phyloP scores from a whole-genome alignment of 2,888 invertebrate genomes.

The Lasioglossum pauxillum region DNA sequence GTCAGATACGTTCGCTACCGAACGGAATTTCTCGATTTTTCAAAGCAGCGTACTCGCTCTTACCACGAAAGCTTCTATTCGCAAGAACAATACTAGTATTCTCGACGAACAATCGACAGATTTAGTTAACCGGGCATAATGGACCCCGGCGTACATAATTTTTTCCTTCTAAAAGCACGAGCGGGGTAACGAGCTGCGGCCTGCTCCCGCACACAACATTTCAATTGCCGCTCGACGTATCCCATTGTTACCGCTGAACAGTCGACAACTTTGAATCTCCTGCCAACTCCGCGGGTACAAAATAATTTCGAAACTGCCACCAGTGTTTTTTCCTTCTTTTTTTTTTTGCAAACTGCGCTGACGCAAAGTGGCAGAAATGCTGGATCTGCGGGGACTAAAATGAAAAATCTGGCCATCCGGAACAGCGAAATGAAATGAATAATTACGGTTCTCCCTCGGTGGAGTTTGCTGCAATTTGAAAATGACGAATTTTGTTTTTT shows the following conservation, averaged over 20 bases:
- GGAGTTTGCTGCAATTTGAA: background rate
- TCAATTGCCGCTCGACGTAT: conserved; percentile 47
- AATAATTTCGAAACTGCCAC: conserved; percentile 48
- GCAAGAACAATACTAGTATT: conserved; percentile 6
- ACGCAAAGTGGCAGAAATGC: background rate
- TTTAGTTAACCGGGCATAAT: conserved; percentile 45
- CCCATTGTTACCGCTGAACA: conserved; percentile 26
- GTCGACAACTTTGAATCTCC: conserved; percentile 27
- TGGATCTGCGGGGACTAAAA: background rate
- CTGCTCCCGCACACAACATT: conserved; percentile 22
- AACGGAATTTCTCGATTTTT: background rate
- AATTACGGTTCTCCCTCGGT: background rate
- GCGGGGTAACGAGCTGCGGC: conserved; percentile 22
- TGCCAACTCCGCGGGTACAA: background rate
- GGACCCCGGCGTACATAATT: conserved; percentile 13
- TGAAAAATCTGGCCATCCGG: background rate
- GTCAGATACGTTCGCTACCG: background rate
- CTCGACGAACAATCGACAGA: conserved; percentile 15
- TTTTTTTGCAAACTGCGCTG: conserved; percentile 5
- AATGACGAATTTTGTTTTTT: background rate
- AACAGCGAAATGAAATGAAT: background rate
- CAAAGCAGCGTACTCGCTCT: background rate
- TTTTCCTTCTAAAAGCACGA: conserved; percentile 22
- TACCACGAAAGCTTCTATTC: conserved; percentile 2
- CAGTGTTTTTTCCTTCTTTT: background rate